A percentile compares a stretch with the other conserved stretches of the same genome.
Evolutionary conservation across 1,140 invertebrate species (phyloP).

Genomic region (Formica exsecta): DNA sequence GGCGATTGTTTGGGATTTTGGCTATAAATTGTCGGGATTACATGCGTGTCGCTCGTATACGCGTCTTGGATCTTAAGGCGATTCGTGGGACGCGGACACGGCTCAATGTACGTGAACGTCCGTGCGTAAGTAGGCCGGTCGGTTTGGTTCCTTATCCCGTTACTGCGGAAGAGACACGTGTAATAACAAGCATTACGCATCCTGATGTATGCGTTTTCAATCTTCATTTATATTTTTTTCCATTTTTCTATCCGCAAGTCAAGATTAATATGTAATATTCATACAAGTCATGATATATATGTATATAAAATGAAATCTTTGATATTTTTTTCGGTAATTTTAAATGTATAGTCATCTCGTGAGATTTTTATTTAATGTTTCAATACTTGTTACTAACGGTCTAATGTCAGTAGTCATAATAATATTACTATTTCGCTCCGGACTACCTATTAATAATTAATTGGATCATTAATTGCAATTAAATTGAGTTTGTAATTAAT

Average conservation of each 20-base stretch:
- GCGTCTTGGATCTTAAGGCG: conserved; percentile 63
- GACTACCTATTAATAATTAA: conserved; percentile 14
- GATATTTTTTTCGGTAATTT: not conserved
- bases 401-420: not conserved
- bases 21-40: conserved; percentile 32
- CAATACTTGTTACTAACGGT: no score
- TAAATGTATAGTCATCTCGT: not conserved
- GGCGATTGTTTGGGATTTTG: not conserved
- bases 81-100: conserved; percentile 63
- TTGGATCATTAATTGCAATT: conserved; percentile 13
- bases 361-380: no score
- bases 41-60: conserved; percentile 33
- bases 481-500: not conserved
- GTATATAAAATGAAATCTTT: not conserved
- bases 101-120: conserved; percentile 71
- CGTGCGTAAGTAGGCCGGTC: conserved; percentile 80
- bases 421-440: conserved; percentile 4
- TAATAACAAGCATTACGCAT: conserved; percentile 78
- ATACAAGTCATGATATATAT: not conserved
- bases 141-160: conserved; percentile 79
- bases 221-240: not conserved
- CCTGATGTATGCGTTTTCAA: conserved; percentile 60
- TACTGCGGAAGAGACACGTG: conserved; percentile 79
- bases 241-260: not conserved
- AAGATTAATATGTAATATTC: not conserved